Evolutionary conservation across 2,797 vertebrate genomes (phyloP), one percentile per base, ranked within the genome.

Genomic region (Platalea minor): DNA sequence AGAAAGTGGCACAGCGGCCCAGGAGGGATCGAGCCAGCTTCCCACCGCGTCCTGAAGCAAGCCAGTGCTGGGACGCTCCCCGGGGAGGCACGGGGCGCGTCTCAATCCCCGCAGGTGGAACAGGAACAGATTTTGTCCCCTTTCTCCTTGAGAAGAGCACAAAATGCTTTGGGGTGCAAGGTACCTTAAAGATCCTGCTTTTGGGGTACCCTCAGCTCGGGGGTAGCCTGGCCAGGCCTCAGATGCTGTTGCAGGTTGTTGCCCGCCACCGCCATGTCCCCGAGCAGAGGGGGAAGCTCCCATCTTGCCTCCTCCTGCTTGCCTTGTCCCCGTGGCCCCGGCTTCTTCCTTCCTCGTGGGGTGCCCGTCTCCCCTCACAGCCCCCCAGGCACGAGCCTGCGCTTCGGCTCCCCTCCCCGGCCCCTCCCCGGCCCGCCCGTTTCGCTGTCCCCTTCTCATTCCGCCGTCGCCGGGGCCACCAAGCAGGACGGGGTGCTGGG

Each of bases 281-380:
- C 0, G 5, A 0, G 13, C 6, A 13, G 35, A 20, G n/a, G 12
- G 29, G 12, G 23, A 41, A 48, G 9, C 13, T 84, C 51, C 50
- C 48, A 16, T 17, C 5, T 18, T 19, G 39, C 23, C 35, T 72
- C 15, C 29, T 61, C 29, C 54, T 15, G 16, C 15, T 35, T 20
- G 28, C 33, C 35, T 5, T 2, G 68, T 31, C n/a, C 8, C 37
- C 15, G 0, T 1, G 21, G n/a, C 26, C n/a, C 18, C 0, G 3
- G 37, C 15, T 11, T 8, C 50, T 13, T 25, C 60, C 53, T 33
- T 61, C 39, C 14, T 17, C 1, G 2, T 4, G 26, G 25, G 1
- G 13, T 6, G 33, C 35, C 31, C 2, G 0, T 2, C 4, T 20
- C 28, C 31, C 43, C 23, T 10, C 41, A 18, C 10, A 26, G 16